Evolutionary conservation across 2,113 vertebrate genomes (phyloP).

Genomic region (Protobothrops mucrosquamatus): DNA sequence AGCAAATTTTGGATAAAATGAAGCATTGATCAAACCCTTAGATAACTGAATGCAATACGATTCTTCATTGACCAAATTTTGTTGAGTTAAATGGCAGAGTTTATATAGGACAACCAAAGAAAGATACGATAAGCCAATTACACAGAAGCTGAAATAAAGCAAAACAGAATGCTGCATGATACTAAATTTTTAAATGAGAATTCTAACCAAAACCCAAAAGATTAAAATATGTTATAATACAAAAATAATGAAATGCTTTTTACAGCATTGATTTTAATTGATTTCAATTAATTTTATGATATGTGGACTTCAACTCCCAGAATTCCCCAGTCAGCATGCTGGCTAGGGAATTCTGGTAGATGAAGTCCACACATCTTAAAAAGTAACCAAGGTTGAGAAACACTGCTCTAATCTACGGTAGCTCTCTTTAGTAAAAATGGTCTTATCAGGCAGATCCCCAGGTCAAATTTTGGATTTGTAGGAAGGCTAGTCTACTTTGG

Average conservation of each 20-base stretch:
- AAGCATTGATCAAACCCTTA: neutral
- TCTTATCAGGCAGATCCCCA: neutral
- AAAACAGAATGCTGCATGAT: neutral
- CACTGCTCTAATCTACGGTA: neutral
- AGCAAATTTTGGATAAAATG: neutral
- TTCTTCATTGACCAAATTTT: neutral
- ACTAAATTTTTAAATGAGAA: neutral
- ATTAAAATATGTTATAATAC: neutral
- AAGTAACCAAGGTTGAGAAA: neutral
- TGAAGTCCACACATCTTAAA: neutral
- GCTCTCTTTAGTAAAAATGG: neutral
- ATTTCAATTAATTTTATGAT: neutral
- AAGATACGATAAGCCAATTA: too few species aligned
- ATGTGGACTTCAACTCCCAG: neutral
- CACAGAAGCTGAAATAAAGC: neutral
- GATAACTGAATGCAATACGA: neutral
- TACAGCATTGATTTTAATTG: neutral
- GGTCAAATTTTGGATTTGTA: neutral
- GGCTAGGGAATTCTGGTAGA: neutral
- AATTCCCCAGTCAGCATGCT: neutral
- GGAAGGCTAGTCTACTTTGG: neutral
- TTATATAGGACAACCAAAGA: neutral
- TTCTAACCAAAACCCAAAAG: neutral
- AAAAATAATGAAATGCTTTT: neutral
- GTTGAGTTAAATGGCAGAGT: neutral